phyloP scores from a whole-genome alignment of 2,888 invertebrate genomes.

The Parthenolecanium corni region DNA sequence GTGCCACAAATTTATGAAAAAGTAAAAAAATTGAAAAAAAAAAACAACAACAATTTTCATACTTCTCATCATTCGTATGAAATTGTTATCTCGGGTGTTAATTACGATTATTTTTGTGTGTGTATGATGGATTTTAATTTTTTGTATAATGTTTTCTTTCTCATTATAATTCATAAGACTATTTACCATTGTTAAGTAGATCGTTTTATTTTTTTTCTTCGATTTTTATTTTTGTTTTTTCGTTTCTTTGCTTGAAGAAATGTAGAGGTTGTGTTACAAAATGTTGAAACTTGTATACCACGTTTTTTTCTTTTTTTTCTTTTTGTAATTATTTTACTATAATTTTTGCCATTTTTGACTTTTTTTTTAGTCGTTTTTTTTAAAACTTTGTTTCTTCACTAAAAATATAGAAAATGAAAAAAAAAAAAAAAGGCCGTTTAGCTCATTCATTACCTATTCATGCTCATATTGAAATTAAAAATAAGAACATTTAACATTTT shows the following conservation, averaged over 20 bases:
- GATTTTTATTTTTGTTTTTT: not conserved
- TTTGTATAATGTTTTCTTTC: slow-evolving; percentile 15
- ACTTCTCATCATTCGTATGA: slow-evolving; percentile 21
- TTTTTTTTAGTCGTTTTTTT: not conserved
- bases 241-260: not conserved
- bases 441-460: slow-evolving; percentile 1
- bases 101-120: not conserved
- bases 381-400: not conserved
- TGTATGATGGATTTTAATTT: slow-evolving; percentile 1
- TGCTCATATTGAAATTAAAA: slow-evolving; percentile 12
- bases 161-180: slow-evolving; percentile 19
- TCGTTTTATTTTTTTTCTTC: slow-evolving; percentile 16
- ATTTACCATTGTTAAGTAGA: slow-evolving; percentile 25
- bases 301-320: slow-evolving; percentile 7
- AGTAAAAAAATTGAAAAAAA: too few relatives aligned
- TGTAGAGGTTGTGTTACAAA: slow-evolving; percentile 16
- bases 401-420: too few relatives aligned
- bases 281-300: not conserved
- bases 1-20: too few relatives aligned
- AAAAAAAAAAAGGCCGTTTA: slow-evolving; percentile 4
- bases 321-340: slow-evolving; percentile 14
- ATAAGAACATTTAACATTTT: not conserved
- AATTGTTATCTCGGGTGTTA: slow-evolving; percentile 1
- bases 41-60: slow-evolving; percentile 1
- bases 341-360: slow-evolving; percentile 6